Percentiles rank a stretch among this genome's conserved stretches.
Conservation (phyloP, 2,797 vertebrate species). For the Taenioides sp. region DNA sequence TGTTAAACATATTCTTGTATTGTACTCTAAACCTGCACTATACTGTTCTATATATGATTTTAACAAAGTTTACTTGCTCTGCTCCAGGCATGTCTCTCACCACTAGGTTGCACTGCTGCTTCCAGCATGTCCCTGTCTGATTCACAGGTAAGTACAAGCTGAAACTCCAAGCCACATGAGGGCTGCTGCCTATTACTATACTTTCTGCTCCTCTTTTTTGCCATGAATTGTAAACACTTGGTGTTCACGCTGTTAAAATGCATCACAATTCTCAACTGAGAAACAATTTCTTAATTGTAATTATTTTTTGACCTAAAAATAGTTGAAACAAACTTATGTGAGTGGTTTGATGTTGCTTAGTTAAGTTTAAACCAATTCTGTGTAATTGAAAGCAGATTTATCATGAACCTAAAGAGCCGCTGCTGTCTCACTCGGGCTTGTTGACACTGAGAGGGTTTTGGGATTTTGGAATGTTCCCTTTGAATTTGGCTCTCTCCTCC, state of each 20-base stretch:
- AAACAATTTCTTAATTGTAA: background rate
- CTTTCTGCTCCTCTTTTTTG: conserved; percentile 35
- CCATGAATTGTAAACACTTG: background rate
- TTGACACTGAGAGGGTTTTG: conserved; percentile 59
- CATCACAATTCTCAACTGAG: background rate
- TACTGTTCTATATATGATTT: background rate
- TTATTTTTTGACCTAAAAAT: conserved; percentile 13
- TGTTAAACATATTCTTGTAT: background rate
- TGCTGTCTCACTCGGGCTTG: conserved; percentile 46
- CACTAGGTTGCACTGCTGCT: conserved; percentile 81
- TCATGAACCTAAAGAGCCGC: conserved; percentile 18
- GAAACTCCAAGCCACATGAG: conserved; percentile 47
- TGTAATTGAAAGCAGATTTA: conserved; percentile 13
- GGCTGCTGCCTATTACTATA: conserved; percentile 56
- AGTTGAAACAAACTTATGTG: conserved; percentile 5
- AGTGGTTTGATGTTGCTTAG: conserved; percentile 20
- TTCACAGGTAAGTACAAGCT: conserved; percentile 57
- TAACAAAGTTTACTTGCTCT: conserved; percentile 28
- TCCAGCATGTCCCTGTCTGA: conserved; percentile 46
- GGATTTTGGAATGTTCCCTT: conserved; percentile 82
- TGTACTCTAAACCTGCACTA: background rate
- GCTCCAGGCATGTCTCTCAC: conserved; percentile 55
- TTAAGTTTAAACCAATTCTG: background rate
- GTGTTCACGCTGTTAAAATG: background rate
- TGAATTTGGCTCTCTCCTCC: conserved; percentile 84